phyloP scores from a whole-genome alignment of 2,888 invertebrate genomes.

The Epirrita christyi region DNA sequence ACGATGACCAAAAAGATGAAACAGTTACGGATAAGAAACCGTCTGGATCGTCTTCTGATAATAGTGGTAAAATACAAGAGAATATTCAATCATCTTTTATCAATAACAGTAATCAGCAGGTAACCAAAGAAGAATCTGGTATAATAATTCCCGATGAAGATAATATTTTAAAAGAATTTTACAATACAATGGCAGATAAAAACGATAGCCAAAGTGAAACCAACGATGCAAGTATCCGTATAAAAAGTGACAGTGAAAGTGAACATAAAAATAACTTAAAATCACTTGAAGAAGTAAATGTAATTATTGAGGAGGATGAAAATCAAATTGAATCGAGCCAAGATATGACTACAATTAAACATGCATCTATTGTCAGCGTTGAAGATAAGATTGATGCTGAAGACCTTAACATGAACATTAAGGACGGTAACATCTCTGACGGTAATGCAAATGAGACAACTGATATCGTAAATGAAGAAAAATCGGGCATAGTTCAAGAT shows the following conservation, averaged over 20 bases:
- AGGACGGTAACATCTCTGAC: neutral
- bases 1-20: neutral
- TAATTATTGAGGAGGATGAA: slow-evolving; percentile 5
- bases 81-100: neutral
- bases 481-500: neutral
- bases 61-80: slow-evolving; percentile 3
- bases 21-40: neutral
- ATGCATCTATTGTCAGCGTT: neutral
- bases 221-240: neutral
- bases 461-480: neutral
- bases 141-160: neutral
- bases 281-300: slow-evolving; percentile 5
- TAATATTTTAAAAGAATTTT: neutral
- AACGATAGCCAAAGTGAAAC: neutral
- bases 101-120: neutral
- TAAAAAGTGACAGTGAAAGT: slow-evolving; percentile 5
- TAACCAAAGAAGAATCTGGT: neutral
- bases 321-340: neutral
- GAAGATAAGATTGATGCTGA: slow-evolving; percentile 2
- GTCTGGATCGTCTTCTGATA: neutral
- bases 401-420: neutral
- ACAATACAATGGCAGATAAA: neutral
- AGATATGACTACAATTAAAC: neutral
- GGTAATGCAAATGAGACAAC: neutral
- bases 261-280: neutral